Evolutionary conservation across 92 coral and sea anemone genomes (phyloP).

Genomic region (Anthopleura xanthogrammica): DNA sequence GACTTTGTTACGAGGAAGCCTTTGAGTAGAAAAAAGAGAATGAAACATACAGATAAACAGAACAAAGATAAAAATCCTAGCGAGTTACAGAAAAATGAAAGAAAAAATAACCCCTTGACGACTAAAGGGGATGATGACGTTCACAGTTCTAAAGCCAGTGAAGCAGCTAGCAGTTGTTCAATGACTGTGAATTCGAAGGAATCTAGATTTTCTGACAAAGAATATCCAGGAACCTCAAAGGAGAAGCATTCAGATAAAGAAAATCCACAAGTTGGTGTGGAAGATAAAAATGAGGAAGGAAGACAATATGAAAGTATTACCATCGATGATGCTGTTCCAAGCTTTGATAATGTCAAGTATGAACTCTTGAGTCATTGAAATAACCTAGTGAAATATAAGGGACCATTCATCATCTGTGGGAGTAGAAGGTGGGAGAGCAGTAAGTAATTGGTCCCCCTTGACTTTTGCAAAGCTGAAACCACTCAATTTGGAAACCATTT

Average conservation of each 20-base stretch:
- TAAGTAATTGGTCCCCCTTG: too few species aligned
- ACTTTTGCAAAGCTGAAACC: too few species aligned
- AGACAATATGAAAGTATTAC: conserved; percentile 37
- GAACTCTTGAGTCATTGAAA: background rate
- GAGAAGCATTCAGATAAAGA: background rate
- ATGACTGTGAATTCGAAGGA: background rate
- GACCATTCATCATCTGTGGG: too few species aligned
- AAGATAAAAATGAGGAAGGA: background rate
- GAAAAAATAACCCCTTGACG: background rate
- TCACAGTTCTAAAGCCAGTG: background rate
- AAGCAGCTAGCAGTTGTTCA: background rate
- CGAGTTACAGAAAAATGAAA: background rate
- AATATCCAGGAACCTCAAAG: background rate
- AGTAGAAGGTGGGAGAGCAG: too few species aligned
- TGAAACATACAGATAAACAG: background rate
- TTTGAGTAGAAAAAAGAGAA: conserved; percentile 14
- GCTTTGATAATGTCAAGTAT: conserved; percentile 52
- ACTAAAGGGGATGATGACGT: background rate
- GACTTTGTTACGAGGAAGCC: conserved; percentile 13
- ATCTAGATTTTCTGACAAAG: background rate
- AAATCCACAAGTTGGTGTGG: background rate
- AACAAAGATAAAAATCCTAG: background rate
- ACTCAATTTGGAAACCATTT: too few species aligned
- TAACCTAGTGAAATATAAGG: background rate
- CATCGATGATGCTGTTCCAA: conserved; percentile 57